Conservation (phyloP, 2,113 vertebrate species). For the Pluvialis apricaria region DNA sequence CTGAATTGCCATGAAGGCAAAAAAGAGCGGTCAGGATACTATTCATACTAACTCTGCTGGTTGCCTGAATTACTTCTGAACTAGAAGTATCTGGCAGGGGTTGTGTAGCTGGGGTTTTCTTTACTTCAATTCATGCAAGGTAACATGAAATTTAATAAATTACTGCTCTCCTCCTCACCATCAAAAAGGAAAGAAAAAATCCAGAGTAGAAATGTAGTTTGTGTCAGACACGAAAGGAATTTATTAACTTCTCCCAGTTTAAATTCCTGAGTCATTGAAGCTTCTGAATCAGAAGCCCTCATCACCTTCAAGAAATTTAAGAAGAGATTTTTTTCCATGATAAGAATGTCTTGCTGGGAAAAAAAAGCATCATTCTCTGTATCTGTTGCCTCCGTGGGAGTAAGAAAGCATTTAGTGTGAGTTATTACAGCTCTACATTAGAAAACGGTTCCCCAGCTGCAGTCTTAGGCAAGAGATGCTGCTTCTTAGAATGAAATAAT, state of each 20-base stretch:
- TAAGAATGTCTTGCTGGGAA: conserved; percentile 29
- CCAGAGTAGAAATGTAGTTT: conserved; percentile 35
- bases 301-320: conserved; percentile 6
- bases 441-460: background rate
- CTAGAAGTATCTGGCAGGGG: background rate
- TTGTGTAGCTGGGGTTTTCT: background rate
- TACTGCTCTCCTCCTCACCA: background rate
- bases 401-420: background rate
- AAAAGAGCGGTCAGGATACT: background rate
- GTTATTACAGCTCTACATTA: conserved; percentile 28
- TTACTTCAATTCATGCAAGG: background rate
- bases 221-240: conserved; percentile 14
- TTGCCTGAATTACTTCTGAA: background rate
- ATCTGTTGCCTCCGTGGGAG: background rate
- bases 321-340: conserved; percentile 36
- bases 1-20: background rate
- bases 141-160: background rate
- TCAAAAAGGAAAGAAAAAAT: background rate
- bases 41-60: background rate
- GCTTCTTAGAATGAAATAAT: conserved; percentile 1
- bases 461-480: background rate
- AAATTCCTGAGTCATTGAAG: conserved; percentile 27
- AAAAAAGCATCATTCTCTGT: background rate
- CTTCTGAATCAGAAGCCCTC: conserved; percentile 11
- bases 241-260: background rate